Base-by-base conservation (phyloP, 2,888 invertebrate genomes). In the Trissolcus japonicus region DNA sequence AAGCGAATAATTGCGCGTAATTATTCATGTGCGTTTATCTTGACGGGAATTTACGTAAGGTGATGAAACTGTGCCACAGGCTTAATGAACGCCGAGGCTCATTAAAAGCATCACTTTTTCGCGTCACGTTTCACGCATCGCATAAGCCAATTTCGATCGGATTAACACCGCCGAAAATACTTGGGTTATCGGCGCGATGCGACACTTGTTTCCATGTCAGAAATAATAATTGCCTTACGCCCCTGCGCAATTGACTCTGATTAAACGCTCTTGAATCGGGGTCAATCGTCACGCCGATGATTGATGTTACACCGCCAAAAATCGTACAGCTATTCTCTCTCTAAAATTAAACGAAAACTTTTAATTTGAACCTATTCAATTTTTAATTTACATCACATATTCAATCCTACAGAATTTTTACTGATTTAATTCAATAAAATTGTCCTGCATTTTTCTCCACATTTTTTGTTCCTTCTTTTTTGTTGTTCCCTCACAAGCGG, bases 201-300 rank as follows among this genome's bases (percentile, higher is more conserved):
- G 74, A 74, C 62, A 62, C 61, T 74, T 54, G 67, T 57, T 74
- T 74, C 56, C 62, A 57, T 53, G 67, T 67, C 67, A 62, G 53
- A 62, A 62, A 67, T 74, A 62, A 67, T 74, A 74, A 74, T 74
- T 74, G 74, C 62, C 61, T 56, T 61, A 66, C 66, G 61, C 61
- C 61, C 57, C 59, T 61, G 57, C 35, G 35, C 67, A 68, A 74
- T 68, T 74, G 74, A 74, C 74, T 74, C 62, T 67, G 57, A 74
- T 74, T 74, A 74, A 74, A 68, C 67, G 62, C 51, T 21, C 50
- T 62, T 54, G 60, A 54, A 6, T 11, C 40, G 55, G 17, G 73
- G 57, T 63, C 72, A 72, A 46, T 72, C 63, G 29, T 17, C 6
- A 55, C 16, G 43, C 65, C 46, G 54, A 48, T 65, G 35, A 35